phyloP scores from a whole-genome alignment of 2,113 vertebrate species.

The Chaetops frenatus region DNA sequence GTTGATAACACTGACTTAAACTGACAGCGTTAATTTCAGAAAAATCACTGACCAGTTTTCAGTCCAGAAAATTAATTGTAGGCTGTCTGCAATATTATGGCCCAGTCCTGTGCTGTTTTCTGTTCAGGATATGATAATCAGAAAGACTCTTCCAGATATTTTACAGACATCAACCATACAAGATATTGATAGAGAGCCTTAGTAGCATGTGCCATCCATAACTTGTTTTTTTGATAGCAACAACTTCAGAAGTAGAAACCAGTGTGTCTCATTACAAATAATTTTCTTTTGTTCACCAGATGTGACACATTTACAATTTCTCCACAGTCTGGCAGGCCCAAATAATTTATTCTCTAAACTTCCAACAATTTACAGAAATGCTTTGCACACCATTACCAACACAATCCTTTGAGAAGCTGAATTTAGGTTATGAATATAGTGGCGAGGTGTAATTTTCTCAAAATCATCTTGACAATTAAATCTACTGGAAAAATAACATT shows the following conservation, averaged over 20 bases:
- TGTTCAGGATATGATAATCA: background rate
- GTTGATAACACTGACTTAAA: background rate
- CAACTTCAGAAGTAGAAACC: background rate
- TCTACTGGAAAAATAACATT: background rate
- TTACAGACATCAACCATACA: background rate
- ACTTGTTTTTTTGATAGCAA: accelerated
- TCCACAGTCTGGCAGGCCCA: background rate
- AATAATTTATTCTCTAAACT: background rate
- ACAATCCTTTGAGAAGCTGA: background rate
- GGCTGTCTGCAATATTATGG: background rate
- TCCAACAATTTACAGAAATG: background rate
- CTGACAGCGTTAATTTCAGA: background rate
- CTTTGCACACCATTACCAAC: background rate
- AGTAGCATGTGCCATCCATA: background rate
- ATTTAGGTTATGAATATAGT: background rate
- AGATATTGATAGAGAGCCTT: background rate
- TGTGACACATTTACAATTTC: background rate
- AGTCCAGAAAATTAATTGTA: background rate
- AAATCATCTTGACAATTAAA: background rate
- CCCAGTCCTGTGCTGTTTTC: background rate
- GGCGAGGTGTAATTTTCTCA: background rate
- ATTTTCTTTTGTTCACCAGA: background rate
- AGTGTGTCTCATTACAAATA: background rate
- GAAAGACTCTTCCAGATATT: background rate
- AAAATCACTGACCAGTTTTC: background rate